Conservation (phyloP, 2,888 invertebrate species). For the Chalcis sispes region DNA sequence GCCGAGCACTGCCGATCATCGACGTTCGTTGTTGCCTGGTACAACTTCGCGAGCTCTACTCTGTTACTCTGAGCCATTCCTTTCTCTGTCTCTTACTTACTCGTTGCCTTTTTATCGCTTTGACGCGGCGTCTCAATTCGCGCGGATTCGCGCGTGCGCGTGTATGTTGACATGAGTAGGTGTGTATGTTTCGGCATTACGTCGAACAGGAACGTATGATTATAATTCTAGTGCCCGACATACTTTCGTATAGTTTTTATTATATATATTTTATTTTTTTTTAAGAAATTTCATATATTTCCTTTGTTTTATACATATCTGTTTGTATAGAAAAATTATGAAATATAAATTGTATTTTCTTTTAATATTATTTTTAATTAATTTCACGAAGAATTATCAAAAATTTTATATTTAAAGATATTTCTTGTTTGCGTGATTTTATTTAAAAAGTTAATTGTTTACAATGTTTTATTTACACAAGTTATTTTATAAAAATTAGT, state of each 20-base stretch:
- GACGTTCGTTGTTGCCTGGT: neutral
- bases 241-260: neutral
- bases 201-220: neutral
- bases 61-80: neutral
- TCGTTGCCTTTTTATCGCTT: neutral
- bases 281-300: too few relatives aligned
- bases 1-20: constrained; percentile 30
- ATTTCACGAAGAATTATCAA: too few relatives aligned
- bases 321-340: too few relatives aligned
- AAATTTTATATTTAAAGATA: too few relatives aligned
- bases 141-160: neutral
- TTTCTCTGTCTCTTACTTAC: neutral
- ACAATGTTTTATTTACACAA: too few relatives aligned
- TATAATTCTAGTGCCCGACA: neutral
- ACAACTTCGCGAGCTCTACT: neutral
- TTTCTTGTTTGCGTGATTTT: too few relatives aligned
- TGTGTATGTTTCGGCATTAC: constrained; percentile 1
- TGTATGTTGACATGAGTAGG: neutral
- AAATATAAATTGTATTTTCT: too few relatives aligned
- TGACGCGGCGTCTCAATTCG: constrained; percentile 4
- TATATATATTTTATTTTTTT: too few relatives aligned
- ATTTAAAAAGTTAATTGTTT: too few relatives aligned
- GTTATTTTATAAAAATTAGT: too few relatives aligned
- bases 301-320: too few relatives aligned
- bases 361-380: too few relatives aligned